These are phyloP conservation scores for Hirtodrosophila histrioides DNA, from an alignment of 2,888 invertebrate genomes.

Conservation along the genomic window DNA sequence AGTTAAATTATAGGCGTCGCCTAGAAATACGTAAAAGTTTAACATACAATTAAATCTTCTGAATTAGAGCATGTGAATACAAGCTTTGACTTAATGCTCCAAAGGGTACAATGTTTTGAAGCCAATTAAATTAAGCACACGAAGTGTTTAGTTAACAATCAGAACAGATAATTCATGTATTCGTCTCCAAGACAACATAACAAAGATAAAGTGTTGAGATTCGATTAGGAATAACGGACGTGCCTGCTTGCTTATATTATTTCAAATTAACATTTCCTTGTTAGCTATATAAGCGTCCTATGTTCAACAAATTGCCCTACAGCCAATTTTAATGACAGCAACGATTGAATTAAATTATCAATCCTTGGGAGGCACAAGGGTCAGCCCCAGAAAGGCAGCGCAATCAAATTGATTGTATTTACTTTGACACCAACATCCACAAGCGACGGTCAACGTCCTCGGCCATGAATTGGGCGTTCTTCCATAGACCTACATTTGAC, in stretches of 20 bases:
- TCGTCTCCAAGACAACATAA: no score
- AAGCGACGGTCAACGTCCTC: constrained; percentile 19
- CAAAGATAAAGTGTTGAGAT: not conserved
- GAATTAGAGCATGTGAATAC: no score
- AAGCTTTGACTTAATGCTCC: no score
- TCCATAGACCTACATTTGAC: constrained; percentile 52
- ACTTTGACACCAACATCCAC: constrained; percentile 69
- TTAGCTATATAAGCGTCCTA: constrained; percentile 18
- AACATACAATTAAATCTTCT: no score
- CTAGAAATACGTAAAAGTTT: no score
- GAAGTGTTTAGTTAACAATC: no score
- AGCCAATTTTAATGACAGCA: constrained; percentile 70
- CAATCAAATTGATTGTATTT: constrained; percentile 80
- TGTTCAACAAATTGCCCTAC: constrained; percentile 8
- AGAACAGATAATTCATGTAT: no score
- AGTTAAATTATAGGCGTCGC: no score
- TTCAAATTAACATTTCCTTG: constrained; percentile 49
- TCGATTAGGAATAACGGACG: constrained; percentile 30
- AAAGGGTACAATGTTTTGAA: no score
- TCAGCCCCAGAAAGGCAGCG: constrained; percentile 46
- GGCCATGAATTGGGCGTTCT: constrained; percentile 11
- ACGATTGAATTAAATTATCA: constrained; percentile 77
- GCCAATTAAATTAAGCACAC: no score
- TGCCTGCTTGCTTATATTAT: constrained; percentile 41
- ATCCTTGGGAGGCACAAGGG: constrained; percentile 62